Evolutionary conservation across 2,797 vertebrate species (phyloP).

Genomic region (Helostoma temminkii): DNA sequence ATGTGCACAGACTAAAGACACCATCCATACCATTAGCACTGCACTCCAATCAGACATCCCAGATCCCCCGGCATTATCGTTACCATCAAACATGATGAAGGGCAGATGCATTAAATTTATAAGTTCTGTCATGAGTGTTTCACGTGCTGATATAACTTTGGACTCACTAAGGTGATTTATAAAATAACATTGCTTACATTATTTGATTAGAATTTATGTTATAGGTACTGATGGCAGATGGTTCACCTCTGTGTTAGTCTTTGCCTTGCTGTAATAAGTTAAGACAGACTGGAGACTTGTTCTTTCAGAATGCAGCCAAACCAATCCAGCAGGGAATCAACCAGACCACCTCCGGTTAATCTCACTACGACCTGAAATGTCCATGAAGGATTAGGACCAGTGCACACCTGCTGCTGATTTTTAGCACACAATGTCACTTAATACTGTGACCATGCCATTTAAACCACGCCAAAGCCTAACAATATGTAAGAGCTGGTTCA

Average conservation of each 20-base stretch:
- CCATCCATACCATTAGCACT: conserved; percentile 32
- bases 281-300: conserved; percentile 52
- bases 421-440: conserved; percentile 66
- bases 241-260: conserved; percentile 58
- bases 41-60: conserved; percentile 48
- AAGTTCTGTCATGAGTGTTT: conserved; percentile 5
- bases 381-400: conserved; percentile 75
- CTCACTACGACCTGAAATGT: conserved; percentile 75
- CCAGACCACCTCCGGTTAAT: conserved; percentile 85
- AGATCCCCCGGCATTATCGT: conserved; percentile 38
- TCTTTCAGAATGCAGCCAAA: conserved; percentile 54
- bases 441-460: conserved; percentile 48
- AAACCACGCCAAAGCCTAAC: too few relatives aligned
- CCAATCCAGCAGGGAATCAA: conserved; percentile 71
- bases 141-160: conserved; percentile 17
- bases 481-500: conserved; percentile 29
- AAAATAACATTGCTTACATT: conserved; percentile 29
- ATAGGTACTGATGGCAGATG: conserved; percentile 55
- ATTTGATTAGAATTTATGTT: conserved; percentile 46
- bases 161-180: conserved; percentile 6
- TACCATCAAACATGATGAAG: conserved; percentile 17
- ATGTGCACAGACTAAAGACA: conserved; percentile 41
- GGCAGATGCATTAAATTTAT: conserved; percentile 19
- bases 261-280: conserved; percentile 63
- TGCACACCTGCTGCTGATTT: conserved; percentile 78